Conservation (phyloP, 1,140 invertebrate genomes). For the Ceratina japonica region DNA sequence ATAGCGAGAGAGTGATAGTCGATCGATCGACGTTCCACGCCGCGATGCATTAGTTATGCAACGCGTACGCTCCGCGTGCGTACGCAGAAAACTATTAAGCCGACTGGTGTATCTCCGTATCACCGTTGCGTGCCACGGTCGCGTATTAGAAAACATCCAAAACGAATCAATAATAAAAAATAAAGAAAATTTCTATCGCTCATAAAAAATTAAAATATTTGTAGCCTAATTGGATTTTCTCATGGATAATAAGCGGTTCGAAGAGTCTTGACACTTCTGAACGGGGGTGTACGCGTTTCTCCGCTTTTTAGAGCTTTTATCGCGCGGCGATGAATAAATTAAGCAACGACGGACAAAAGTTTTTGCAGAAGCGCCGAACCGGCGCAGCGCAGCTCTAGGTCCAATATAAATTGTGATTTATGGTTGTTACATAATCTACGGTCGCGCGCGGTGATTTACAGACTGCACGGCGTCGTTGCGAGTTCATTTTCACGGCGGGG, state of each 20-base stretch:
- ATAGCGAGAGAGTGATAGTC: background rate
- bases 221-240: too few relatives aligned
- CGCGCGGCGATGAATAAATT: conserved; percentile 20
- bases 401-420: conserved; percentile 16
- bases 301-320: background rate
- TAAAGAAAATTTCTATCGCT: too few relatives aligned
- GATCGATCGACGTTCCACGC: conserved; percentile 29
- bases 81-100: too few relatives aligned
- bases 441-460: background rate
- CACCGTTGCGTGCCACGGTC: too few relatives aligned
- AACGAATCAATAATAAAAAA: too few relatives aligned
- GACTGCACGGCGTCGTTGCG: background rate
- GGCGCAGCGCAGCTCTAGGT: background rate
- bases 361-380: background rate
- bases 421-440: background rate
- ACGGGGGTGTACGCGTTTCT: background rate
- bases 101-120: too few relatives aligned
- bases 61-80: background rate
- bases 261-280: too few relatives aligned
- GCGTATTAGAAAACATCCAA: too few relatives aligned
- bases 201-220: too few relatives aligned
- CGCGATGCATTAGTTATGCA: conserved; percentile 34
- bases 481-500: conserved; percentile 9
- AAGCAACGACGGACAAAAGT: background rate
- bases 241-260: too few relatives aligned